Base-by-base conservation (phyloP, 1,140 invertebrate species). In the Drosophila repleta region DNA sequence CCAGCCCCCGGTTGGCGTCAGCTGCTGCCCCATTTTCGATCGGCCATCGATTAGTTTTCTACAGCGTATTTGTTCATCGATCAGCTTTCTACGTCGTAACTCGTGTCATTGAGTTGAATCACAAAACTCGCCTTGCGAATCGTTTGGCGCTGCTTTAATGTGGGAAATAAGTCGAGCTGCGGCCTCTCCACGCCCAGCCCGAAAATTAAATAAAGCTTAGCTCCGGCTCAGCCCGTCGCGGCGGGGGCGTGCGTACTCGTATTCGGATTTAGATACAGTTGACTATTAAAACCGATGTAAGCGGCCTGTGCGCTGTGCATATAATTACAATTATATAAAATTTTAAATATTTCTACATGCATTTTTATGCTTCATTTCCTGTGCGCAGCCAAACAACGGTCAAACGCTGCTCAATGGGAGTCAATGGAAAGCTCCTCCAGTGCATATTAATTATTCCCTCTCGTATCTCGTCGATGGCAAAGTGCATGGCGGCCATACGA, bases 281-380 rank as follows among this genome's bases (percentile, higher is more conserved):
- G 69, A 39, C 69, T 67, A 67, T 72, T 72, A 72, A 67, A 72
- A 67, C 53, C 64, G 56, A 48, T 60, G 69, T 67, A 72, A 72
- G 64, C 63, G 11, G 13, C 58, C 37, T 66, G 68, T 37, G 68
- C 68, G 18, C 60, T 64, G 67, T 69, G 68, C 77, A 85, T 84
- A 81, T 73, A 74, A 77, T 84, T 85, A 85, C 77, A 78, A 65
- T 74, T 41, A 62, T 39, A 62, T 39, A 43, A 69, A 61, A 46
- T 53, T 39, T 69, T 63, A 56, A 69, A 84, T 76, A 74, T 74
- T 72, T 65, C n/a, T 60, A 85, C 82, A 87, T 87, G 82, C 74
- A 87, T 87, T 74, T 85, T 78, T 78, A 82, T 85, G 74, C 82
- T 78, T 87, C 78, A 88, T 87, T 87, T 87, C 82, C 82, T 87